Evolutionary conservation across 1,140 invertebrate genomes (phyloP), one percentile per base, ranked within the genome.

Genomic region (Papilio dardanus): DNA sequence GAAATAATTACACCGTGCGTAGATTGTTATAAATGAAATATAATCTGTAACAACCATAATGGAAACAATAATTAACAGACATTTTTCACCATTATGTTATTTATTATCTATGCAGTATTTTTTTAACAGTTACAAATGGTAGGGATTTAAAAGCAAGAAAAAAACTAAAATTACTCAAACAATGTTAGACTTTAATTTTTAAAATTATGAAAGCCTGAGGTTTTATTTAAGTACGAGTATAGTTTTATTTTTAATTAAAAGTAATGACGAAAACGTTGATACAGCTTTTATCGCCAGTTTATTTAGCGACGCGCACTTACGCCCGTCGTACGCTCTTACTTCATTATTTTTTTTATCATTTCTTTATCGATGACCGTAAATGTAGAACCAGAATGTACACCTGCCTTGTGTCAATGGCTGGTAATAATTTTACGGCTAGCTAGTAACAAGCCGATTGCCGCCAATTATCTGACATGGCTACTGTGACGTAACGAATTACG

Each of bases 351-450:
- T 77, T 66, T 83, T 83, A 82, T 84, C 82, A 78, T 82, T 76
- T 78, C 74, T 80, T 78, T 50, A 77, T 81, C 77, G 73, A 77
- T 77, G 54, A 71, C 74, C 67, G 71, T 81, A 62, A 75, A 76
- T 74, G 74, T 74, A 79, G 76, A 82, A 83, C 81, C 78, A 81
- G 83, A 77, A 62, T 68, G 75, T 37, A 80, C 87, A 88, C 84
- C 86, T 88, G 87, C 86, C 80, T 66, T 73, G 77, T 78, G 77
- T 78, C 81, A 77, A 77, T 74, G 75, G 71, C 76, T 77, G 77
- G 65, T 71, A 83, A 88, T 87, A 85, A 86, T 87, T 87, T 85
- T 79, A 84, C 83, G 84, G 76, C 77, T 83, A 86, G 81, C 83
- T 80, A 84, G 74, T 75, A 79, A 77, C 73, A 75, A 76, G 65